phyloP scores from a whole-genome alignment of 1,140 invertebrate genomes.

The Pararge aegeria region DNA sequence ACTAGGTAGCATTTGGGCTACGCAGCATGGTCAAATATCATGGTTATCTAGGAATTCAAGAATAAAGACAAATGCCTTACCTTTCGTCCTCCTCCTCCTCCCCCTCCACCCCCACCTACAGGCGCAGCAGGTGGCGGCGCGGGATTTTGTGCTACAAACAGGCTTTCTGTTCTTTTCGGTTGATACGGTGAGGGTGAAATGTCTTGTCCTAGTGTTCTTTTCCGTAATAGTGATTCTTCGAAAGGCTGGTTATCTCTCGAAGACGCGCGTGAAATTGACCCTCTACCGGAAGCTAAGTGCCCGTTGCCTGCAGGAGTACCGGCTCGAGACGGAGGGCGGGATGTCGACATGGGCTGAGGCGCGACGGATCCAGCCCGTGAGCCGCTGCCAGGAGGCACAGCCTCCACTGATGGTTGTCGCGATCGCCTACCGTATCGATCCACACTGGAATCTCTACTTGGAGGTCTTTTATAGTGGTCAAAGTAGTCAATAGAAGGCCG shows the following conservation, averaged over 20 bases:
- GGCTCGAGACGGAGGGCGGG: constrained; percentile 61
- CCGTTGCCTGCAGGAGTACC: constrained; percentile 77
- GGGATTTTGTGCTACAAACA: constrained; percentile 83
- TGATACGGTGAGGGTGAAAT: constrained; percentile 91
- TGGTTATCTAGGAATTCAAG: too few relatives aligned
- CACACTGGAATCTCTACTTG: constrained; percentile 92
- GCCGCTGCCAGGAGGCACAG: constrained; percentile 47
- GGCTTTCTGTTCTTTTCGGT: constrained; percentile 93
- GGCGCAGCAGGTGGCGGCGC: constrained; percentile 72
- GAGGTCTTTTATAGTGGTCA: constrained; percentile 95
- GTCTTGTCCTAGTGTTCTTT: constrained; percentile 90
- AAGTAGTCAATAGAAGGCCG: constrained; percentile 86
- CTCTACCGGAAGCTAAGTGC: constrained; percentile 72
- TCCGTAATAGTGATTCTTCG: constrained; percentile 89
- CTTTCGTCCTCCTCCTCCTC: constrained; percentile 63
- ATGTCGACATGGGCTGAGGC: constrained; percentile 75
- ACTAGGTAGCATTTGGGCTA: too few relatives aligned
- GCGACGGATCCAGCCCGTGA: constrained; percentile 62
- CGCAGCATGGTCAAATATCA: too few relatives aligned
- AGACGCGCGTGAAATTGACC: constrained; percentile 70
- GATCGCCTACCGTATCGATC: constrained; percentile 89
- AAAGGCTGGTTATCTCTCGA: constrained; percentile 82
- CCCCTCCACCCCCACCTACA: constrained; percentile 70
- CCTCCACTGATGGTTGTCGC: constrained; percentile 88
- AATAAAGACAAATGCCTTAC: constrained; percentile 43